Conservation (phyloP, 2,797 vertebrate species). For the Poeciliopsis paucimaculata region DNA sequence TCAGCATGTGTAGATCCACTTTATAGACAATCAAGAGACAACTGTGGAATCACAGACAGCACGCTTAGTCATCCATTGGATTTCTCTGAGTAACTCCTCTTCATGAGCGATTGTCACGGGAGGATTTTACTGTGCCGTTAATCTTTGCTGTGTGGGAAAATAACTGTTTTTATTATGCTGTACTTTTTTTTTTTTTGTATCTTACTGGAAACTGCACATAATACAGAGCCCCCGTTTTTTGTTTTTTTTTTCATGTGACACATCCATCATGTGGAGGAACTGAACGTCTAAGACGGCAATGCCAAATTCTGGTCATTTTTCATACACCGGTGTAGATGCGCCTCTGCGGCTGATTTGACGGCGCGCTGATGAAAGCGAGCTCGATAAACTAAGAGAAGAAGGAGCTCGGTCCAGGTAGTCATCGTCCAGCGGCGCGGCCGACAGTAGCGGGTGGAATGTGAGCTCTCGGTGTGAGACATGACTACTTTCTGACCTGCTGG, state of each 20-base stretch:
- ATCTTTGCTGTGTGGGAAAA: conserved; percentile 41
- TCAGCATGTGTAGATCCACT: conserved; percentile 14
- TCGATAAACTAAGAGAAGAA: conserved; percentile 53
- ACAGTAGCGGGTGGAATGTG: conserved; percentile 79
- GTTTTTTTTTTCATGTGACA: conserved; percentile 22
- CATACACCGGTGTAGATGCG: conserved; percentile 68
- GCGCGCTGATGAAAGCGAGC: conserved; percentile 48
- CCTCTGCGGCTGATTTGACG: conserved; percentile 40
- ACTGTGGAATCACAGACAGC: conserved; percentile 43
- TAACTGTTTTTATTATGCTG: conserved; percentile 10
- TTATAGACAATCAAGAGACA: conserved; percentile 20
- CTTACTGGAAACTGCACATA: conserved; percentile 23
- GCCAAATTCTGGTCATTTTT: conserved; percentile 69
- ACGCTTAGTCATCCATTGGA: conserved; percentile 47
- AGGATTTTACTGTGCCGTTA: conserved; percentile 39
- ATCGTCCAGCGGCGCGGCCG: conserved; percentile 51
- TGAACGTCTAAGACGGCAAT: conserved; percentile 26
- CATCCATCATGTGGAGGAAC: conserved; percentile 17
- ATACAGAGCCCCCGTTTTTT: not conserved
- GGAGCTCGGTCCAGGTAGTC: conserved; percentile 62
- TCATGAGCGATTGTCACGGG: conserved; percentile 54
- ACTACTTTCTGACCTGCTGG: conserved; percentile 58
- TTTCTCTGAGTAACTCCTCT: conserved; percentile 45
- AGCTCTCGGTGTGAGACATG: conserved; percentile 73
- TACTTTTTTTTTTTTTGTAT: conserved; percentile 27